phyloP scores from a whole-genome alignment of 1,140 invertebrate genomes.

The Portunus trituberculatus region DNA sequence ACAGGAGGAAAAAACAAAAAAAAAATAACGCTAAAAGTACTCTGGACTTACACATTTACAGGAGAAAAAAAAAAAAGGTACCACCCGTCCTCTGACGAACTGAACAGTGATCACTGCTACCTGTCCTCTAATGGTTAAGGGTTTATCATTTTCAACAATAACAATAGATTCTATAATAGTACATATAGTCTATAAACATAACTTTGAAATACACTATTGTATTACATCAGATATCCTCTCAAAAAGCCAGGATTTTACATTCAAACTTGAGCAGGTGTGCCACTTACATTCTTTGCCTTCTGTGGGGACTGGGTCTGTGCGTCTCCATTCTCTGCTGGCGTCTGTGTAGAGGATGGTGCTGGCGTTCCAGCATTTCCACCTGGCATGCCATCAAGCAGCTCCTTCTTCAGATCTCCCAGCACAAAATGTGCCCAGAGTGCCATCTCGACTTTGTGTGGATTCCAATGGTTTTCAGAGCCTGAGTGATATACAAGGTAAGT shows the following conservation, averaged over 20 bases:
- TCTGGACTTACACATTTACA: no score
- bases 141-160: no score
- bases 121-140: no score
- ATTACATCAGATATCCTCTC: background rate
- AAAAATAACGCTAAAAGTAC: no score
- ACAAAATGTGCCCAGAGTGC: constrained; percentile 95
- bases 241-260: background rate
- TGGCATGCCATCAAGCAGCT: constrained; percentile 89
- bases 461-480: constrained; percentile 84
- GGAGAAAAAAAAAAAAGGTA: no score
- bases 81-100: no score
- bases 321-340: constrained; percentile 74
- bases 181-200: no score
- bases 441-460: constrained; percentile 92
- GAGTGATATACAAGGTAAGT: background rate
- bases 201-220: background rate
- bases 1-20: no score
- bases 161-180: no score
- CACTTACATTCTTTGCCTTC: constrained; percentile 75
- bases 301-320: constrained; percentile 52
- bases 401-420: constrained; percentile 89
- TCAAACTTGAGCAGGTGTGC: background rate
- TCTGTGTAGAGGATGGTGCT: constrained; percentile 53
- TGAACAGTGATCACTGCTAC: no score
- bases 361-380: constrained; percentile 67